Base-by-base conservation (phyloP, 2,797 vertebrate species). In the Scleropages formosus region DNA sequence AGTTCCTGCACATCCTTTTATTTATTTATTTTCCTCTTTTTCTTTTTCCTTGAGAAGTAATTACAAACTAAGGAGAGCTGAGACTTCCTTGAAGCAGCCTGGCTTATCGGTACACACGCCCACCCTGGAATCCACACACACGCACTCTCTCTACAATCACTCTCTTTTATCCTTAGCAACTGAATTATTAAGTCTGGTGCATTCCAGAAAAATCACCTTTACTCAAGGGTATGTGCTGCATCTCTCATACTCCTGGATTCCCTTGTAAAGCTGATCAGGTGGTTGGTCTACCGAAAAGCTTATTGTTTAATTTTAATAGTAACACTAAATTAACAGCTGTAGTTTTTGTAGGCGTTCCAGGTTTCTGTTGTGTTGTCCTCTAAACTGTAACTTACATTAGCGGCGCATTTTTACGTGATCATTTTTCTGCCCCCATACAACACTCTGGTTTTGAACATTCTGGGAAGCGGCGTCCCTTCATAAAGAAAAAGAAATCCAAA, bases 21-120 rank as follows among this genome's bases (percentile, higher is more conserved):
- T 86, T 82, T 84, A 81, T 84, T 85, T 86, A 77, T 69, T 79
- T 24, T 16, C 31, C 8, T 77, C 77, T 70, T 75, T 80, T 78
- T 84, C 84, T 80, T 77, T 81, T 78, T 88, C 82, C 76, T 81
- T 79, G 76, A 84, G 84, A 84, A 77, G 82, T 87, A 87, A 90
- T 89, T 90, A 88, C 80, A 72, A 78, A 82, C 77, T 77, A 72
- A 74, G 46, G 77, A 87, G 84, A 87, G 82, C 78, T 72, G 76
- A 79, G 78, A 83, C 77, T 82, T 81, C 77, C 80, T 82, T 81
- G 76, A 87, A 85, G 82, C 80, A 81, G 81, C 58, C 66, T 4
- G 31, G 59, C 86, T 89, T 83, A 85, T 84, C 79, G 8, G 71
- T 76, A 76, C 59, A 81, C 81, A 84, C 78, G 82, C 79, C 78